Percentiles rank a stretch among this genome's conserved stretches.
phyloP scores from a whole-genome alignment of 2,113 vertebrate genomes.

The Heterocephalus glaber region DNA sequence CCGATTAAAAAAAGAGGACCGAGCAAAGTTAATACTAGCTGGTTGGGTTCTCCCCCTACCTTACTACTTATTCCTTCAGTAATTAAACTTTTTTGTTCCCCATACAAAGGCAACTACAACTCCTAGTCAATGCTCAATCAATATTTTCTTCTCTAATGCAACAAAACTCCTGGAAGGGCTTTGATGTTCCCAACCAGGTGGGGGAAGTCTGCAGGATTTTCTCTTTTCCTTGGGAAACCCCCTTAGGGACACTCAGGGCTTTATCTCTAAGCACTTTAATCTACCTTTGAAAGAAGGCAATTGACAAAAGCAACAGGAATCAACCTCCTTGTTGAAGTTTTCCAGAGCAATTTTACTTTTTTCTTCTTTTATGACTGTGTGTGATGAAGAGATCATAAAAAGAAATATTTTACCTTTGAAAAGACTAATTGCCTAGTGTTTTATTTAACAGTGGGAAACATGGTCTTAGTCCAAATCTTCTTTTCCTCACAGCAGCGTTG shows the following conservation, averaged over 20 bases:
- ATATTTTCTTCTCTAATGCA: constrained; percentile 52
- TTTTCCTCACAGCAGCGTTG: not conserved
- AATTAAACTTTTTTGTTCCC: not conserved
- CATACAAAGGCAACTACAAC: not conserved
- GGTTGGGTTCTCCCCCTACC: not conserved
- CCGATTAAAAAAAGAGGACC: not conserved
- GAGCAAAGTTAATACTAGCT: not conserved
- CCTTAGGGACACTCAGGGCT: not conserved
- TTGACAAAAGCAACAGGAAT: not conserved
- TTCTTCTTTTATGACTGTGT: not conserved
- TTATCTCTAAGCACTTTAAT: constrained; percentile 26
- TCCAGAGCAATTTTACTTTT: not conserved
- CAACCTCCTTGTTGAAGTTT: not conserved
- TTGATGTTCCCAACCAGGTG: not conserved
- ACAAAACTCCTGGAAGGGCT: not conserved
- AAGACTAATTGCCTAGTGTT: not conserved
- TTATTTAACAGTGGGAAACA: not conserved
- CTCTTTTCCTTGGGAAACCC: constrained; percentile 13
- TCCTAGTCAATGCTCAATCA: not conserved
- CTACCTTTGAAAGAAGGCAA: constrained; percentile 36
- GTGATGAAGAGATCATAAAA: not conserved
- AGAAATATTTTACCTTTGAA: constrained; percentile 29
- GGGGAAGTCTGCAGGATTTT: not conserved
- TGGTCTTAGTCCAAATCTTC: not conserved
- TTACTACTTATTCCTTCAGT: constrained; percentile 1